Base-by-base conservation (phyloP, 1,140 invertebrate species). In the Drosophila subpulchrella region DNA sequence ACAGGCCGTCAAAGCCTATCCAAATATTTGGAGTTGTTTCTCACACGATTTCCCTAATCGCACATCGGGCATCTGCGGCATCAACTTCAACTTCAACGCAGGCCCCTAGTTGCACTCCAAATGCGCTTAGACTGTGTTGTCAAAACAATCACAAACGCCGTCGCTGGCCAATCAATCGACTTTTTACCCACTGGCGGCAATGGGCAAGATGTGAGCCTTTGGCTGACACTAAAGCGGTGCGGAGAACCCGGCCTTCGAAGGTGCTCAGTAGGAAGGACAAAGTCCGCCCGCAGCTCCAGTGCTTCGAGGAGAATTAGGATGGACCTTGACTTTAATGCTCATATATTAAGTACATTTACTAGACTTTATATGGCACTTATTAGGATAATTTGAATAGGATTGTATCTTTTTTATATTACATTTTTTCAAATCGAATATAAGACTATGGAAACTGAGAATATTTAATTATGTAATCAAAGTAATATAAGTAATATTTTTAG, bases 1-100 rank as follows among this genome's bases (percentile, higher is more conserved):
- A 36, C n/a, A 6, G 30, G n/a, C 36, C 11, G 61, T 27, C 32
- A 42, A 39, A 30, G 68, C 48, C 78, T 72, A 62, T 55, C 61
- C 63, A 83, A 83, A 83, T 83, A 83, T 83, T 83, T 83, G 65
- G 50, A 38, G 47, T 72, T 42, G 70, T 60, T 73, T 32, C 67
- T 71, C 70, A 81, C 79, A 63, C 44, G 61, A 72, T 50, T 67
- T 51, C 47, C 65, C 60, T 72, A 73, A 72, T 60, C 66, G 48
- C 48, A 51, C 48, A 51, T 6, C n/a, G 48, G 48, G 48, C 48
- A 51, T 51, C 48, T 62, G 59, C 54, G 34, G n/a, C 20, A 27
- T 27, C 36, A 12, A 2, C 20, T 46, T 4, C 11, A n/a, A 39
- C 38, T 13, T 15, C 17, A 24, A 11, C 10, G 11, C 8, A 46